Conservation (phyloP, 2,888 invertebrate species). For the Clanis bilineata region DNA sequence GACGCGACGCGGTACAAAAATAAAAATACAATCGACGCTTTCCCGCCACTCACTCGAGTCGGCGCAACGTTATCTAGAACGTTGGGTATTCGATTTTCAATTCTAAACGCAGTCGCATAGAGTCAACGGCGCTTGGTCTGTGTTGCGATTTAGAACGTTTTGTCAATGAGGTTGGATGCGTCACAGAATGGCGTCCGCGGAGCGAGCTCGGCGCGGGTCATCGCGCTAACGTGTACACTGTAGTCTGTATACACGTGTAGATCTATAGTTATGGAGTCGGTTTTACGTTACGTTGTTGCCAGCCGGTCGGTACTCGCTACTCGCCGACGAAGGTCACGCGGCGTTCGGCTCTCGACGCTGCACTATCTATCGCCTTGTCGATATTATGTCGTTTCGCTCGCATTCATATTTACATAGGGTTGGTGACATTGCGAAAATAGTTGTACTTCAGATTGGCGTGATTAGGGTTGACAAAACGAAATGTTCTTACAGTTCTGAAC, state of each 20-base stretch:
- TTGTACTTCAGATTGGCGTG: not conserved
- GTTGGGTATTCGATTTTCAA: constrained; percentile 28
- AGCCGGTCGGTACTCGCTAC: constrained; percentile 53
- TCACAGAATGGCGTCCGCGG: constrained; percentile 59
- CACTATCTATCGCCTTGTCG: constrained; percentile 23
- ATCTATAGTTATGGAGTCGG: constrained; percentile 47
- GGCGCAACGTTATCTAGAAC: constrained; percentile 42
- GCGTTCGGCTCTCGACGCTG: constrained; percentile 20
- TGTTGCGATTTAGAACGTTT: constrained; percentile 46
- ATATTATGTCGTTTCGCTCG: constrained; percentile 35
- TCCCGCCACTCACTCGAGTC: constrained; percentile 49
- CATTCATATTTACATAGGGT: constrained; percentile 28
- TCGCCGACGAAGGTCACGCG: constrained; percentile 66
- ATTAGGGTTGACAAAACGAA: constrained; percentile 4
- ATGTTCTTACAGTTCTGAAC: not conserved
- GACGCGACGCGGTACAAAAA: constrained; percentile 58
- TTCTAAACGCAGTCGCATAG: constrained; percentile 29
- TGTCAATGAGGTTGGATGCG: constrained; percentile 50
- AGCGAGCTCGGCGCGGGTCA: constrained; percentile 63
- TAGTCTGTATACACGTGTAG: constrained; percentile 37
- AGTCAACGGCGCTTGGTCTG: constrained; percentile 33
- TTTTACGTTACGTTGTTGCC: constrained; percentile 70
- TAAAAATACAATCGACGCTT: constrained; percentile 74
- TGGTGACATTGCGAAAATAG: not conserved
- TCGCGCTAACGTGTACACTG: constrained; percentile 58